phyloP scores from a whole-genome alignment of 2,797 vertebrate genomes.

The Aldrovandia affinis region DNA sequence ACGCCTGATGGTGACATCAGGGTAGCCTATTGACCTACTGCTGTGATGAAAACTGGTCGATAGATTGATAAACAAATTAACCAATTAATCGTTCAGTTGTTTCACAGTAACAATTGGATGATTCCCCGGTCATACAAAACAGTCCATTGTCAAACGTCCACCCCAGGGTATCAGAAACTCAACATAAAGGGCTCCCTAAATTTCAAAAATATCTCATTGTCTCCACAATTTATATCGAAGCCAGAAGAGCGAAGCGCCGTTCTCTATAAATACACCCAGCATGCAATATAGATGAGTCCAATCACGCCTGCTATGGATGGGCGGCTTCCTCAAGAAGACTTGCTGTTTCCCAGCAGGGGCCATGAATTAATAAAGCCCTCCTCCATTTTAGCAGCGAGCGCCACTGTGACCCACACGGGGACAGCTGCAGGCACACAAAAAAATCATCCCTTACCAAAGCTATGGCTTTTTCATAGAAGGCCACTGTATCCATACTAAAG shows the following conservation, averaged over 20 bases:
- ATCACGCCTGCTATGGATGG: not conserved
- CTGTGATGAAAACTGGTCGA: not conserved
- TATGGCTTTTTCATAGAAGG: too few relatives aligned
- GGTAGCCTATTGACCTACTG: not conserved
- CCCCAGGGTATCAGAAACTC: not conserved
- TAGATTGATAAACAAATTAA: too few relatives aligned
- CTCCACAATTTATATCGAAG: not conserved
- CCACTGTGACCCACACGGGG: too few relatives aligned
- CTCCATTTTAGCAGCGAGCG: not conserved
- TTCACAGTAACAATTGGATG: not conserved
- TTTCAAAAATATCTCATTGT: not conserved
- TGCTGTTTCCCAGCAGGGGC: not conserved
- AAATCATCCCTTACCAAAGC: too few relatives aligned
- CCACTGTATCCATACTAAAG: too few relatives aligned
- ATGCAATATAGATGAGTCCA: not conserved
- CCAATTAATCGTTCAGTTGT: not conserved
- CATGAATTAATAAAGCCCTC: conserved; percentile 1
- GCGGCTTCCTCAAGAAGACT: not conserved
- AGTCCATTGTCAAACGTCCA: not conserved
- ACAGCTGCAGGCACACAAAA: too few relatives aligned
- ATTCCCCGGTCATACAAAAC: not conserved
- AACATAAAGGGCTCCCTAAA: not conserved
- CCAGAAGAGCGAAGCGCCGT: not conserved
- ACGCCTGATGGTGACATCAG: not conserved
- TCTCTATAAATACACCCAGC: not conserved